Conservation (phyloP, 1,140 invertebrate genomes). For the Tetraneura akinire region DNA sequence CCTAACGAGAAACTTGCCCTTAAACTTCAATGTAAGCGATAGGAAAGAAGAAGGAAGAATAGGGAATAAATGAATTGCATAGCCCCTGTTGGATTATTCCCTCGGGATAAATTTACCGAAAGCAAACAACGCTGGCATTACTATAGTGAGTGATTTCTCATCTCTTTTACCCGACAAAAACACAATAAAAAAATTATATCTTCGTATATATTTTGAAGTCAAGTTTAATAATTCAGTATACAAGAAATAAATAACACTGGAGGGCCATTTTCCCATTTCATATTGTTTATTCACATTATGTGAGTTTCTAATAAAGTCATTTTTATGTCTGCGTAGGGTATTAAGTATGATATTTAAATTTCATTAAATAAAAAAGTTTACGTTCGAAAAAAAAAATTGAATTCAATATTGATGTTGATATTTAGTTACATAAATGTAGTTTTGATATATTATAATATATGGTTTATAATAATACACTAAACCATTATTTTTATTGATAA, state of each 20-base stretch:
- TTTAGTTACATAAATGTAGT: not conserved
- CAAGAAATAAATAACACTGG: not conserved
- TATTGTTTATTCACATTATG: not conserved
- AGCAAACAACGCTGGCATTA: slow-evolving; percentile 26
- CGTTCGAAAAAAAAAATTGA: not conserved
- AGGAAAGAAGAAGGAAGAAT: slow-evolving; percentile 4
- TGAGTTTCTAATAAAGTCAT: not conserved
- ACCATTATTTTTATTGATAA: not conserved
- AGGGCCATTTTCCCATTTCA: not conserved
- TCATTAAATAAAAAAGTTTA: not conserved
- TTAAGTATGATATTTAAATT: no score
- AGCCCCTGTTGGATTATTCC: slow-evolving; percentile 31
- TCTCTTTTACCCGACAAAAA: slow-evolving; percentile 26
- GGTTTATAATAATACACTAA: not conserved
- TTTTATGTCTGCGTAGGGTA: not conserved
- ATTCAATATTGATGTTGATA: slow-evolving; percentile 6
- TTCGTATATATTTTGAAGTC: not conserved
- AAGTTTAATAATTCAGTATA: slow-evolving; percentile 11
- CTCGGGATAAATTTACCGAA: slow-evolving; percentile 38
- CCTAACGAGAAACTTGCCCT: slow-evolving; percentile 28
- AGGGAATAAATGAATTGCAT: slow-evolving; percentile 41
- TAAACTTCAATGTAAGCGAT: slow-evolving; percentile 31
- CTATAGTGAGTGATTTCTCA: slow-evolving; percentile 43
- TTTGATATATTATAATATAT: not conserved
- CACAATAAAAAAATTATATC: slow-evolving; percentile 2